Evolutionary conservation across 2,888 invertebrate genomes (phyloP), one percentile per base, ranked within the genome.

Genomic region (Automeris io): DNA sequence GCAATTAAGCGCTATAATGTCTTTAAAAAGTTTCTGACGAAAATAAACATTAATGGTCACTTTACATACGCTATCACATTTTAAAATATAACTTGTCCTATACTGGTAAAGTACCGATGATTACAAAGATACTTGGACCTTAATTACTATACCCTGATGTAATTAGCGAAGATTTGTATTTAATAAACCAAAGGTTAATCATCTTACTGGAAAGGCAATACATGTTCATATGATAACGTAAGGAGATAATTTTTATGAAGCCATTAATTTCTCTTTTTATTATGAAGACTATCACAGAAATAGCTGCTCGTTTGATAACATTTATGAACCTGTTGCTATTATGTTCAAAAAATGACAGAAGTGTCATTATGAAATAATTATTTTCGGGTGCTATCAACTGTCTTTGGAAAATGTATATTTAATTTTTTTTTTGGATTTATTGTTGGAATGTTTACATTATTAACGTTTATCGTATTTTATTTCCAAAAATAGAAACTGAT

Each of bases 111-210:
- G 31, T 49, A 39, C 26, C 32, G 39, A 50, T 47, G 43, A 47
- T 26, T 42, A 47, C 45, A 40, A 43, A 43, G 47, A 41, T 47
- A 40, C 34, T 37, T 3, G 47, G 46, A 49, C 45, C 44, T 45
- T 59, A 54, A 65, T 62, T 57, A 57, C 50, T 42, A 39, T 49
- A 39, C 51, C 40, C 46, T 39, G 44, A 34, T 41, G 60, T 66
- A 70, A 75, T 77, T 69, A 71, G 61, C 56, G 32, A 54, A 59
- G 62, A 66, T 67, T 66, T 64, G 57, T 61, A 60, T 65, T 61
- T 69, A 65, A 67, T 60, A 51, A 53, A 48, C 40, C 37, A 41
- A 53, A 43, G 40, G 58, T 45, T 45, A 51, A 47, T 54, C 48
- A 29, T 46, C 49, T 49, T 52, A 52, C 47, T 61, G 46, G 59